Base-by-base conservation (phyloP, 2,113 vertebrate genomes). In the Phylloscopus trochilus region DNA sequence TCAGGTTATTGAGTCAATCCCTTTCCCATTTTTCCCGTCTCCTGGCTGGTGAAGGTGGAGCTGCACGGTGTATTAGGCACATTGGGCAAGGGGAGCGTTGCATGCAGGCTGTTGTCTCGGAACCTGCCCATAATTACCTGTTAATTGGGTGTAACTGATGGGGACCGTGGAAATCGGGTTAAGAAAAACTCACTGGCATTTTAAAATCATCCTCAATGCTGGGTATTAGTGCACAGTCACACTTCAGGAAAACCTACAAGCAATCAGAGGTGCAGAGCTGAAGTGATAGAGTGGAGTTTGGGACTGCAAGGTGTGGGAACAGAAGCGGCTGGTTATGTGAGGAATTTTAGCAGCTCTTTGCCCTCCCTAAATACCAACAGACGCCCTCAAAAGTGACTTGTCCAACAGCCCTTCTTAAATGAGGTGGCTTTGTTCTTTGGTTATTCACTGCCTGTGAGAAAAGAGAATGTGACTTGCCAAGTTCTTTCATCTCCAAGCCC, bases 401-500 rank as follows among this genome's bases (percentile, higher is more conserved):
- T 58, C 82, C 82, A 49, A 19, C n/a, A 83, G 59, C 49, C 62
- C 58, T 53, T 64, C 85, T 73, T 53, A 66, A 92, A 92, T 0
- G 43, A 58, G 46, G 51, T n/a, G 60, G 26, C 58, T 90, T 93
- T 91, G 67, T 75, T 87, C 56, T 64, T 53, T 30, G 39, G 58
- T 46, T 72, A n/a, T 44, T 84, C 47, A 9, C 43, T 80, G 46
- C 24, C n/a, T 64, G 58, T 47, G 49, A 85, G 90, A 60, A 70
- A 66, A 70, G 83, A 81, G 64, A 88, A 75, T 62, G 88, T 76
- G 85, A 69, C 37, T 94, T 53, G 60, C 66, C 58, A 62, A 55
- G 67, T 69, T 62, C 90, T 95, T 90, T 88, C 82, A 76, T 84
- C 92, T 92, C 88, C 68, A 46, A 58, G 83, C 22, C 37, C 56